phyloP scores from a whole-genome alignment of 1,140 invertebrate species.

The Scylla paramamosain region DNA sequence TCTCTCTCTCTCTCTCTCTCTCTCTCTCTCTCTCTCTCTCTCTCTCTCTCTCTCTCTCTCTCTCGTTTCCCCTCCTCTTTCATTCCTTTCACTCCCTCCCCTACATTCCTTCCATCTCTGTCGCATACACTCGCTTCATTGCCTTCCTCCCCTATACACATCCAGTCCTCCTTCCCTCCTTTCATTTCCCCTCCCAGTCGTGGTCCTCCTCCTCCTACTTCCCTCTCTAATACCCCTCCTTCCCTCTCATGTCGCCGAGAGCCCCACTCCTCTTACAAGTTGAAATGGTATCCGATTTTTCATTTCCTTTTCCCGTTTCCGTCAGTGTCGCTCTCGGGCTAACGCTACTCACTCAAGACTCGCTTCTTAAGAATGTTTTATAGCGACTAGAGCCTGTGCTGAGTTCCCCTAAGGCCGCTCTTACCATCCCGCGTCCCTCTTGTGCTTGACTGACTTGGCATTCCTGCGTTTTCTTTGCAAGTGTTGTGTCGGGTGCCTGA shows the following conservation, averaged over 20 bases:
- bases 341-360: background rate
- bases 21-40: background rate
- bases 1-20: background rate
- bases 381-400: too few relatives aligned
- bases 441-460: background rate
- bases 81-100: background rate
- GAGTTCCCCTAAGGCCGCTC: too few relatives aligned
- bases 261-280: background rate
- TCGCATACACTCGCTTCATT: background rate
- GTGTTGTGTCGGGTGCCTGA: too few relatives aligned
- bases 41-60: background rate
- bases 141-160: background rate
- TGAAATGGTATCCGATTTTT: background rate
- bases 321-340: background rate
- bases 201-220: background rate
- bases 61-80: background rate
- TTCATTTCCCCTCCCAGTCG: background rate
- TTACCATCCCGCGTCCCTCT: background rate
- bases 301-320: background rate
- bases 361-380: background rate
- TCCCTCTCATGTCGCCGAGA: background rate
- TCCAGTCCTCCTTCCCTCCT: background rate
- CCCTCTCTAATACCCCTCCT: background rate
- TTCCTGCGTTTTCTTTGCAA: background rate
- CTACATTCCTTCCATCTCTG: constrained; percentile 20